A percentile compares a stretch with the other conserved stretches of the same genome.
These are phyloP conservation scores for Diogma glabrata DNA, from an alignment of 2,888 invertebrate genomes.

Conservation along the genomic window DNA sequence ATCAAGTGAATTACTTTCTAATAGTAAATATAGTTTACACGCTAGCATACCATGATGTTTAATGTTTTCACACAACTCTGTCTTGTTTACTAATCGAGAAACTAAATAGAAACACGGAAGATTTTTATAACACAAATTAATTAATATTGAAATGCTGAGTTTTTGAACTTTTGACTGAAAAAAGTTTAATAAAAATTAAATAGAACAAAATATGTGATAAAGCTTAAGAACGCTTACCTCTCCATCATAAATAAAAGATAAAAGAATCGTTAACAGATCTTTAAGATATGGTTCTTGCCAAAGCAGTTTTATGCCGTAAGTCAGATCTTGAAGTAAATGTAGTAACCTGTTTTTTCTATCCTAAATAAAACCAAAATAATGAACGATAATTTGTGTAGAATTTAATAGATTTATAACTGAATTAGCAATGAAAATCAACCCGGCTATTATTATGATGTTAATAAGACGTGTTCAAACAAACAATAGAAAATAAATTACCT, in stretches of 20 bases:
- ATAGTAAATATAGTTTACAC: conserved; percentile 16
- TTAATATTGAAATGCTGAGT: conserved; percentile 9
- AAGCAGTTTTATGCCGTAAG: conserved; percentile 14
- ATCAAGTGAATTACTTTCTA: conserved; percentile 15
- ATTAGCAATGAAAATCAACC: no score
- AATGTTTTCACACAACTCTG: conserved; percentile 12
- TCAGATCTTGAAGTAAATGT: conserved; percentile 11
- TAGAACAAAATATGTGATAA: not conserved
- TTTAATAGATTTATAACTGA: no score
- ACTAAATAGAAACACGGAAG: conserved; percentile 14
- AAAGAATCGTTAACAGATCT: conserved; percentile 13
- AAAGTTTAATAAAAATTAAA: not conserved
- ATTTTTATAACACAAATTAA: conserved; percentile 18
- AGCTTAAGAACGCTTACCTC: conserved; percentile 1
- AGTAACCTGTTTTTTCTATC: not conserved
- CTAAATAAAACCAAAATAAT: no score
- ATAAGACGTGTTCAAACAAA: no score
- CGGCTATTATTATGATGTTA: no score
- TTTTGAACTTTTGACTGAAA: conserved; percentile 3
- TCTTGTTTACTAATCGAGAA: conserved; percentile 3
- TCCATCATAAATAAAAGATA: conserved; percentile 10
- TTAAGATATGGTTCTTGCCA: conserved; percentile 16
- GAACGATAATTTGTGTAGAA: no score
- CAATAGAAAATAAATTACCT: no score
- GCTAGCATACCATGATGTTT: conserved; percentile 12